Evolutionary conservation across 2,888 invertebrate genomes (phyloP).

Genomic region (Liopterus haemorrhoidalis): DNA sequence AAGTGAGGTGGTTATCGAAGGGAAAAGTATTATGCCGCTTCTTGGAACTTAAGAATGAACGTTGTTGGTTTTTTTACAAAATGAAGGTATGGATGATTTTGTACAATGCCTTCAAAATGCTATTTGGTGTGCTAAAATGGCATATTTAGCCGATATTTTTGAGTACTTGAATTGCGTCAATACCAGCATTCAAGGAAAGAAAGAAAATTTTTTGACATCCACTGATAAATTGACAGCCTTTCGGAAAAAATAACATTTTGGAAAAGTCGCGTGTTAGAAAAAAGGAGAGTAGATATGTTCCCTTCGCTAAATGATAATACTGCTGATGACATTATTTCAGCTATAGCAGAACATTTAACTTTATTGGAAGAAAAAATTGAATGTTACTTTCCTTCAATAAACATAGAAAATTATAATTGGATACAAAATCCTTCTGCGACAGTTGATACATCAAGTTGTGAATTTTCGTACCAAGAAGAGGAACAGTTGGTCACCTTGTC

Average conservation of each 20-base stretch:
- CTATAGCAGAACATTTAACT: too few relatives aligned
- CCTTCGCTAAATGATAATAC: too few relatives aligned
- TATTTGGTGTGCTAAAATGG: constrained; percentile 12
- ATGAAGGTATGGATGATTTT: constrained; percentile 20
- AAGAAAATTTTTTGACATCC: constrained; percentile 23
- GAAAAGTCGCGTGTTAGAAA: constrained; percentile 16
- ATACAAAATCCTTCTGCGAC: constrained; percentile 4
- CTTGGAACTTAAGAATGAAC: constrained; percentile 26
- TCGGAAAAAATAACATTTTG: constrained; percentile 25
- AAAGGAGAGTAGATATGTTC: too few relatives aligned
- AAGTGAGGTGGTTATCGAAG: constrained; percentile 29
- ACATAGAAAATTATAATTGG: too few relatives aligned
- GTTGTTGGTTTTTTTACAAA: constrained; percentile 22
- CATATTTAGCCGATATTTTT: constrained; percentile 19
- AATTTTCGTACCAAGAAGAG: constrained; percentile 8
- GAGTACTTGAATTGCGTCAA: constrained; percentile 20
- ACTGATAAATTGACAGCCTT: constrained; percentile 20
- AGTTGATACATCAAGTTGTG: constrained; percentile 1
- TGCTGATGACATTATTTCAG: too few relatives aligned
- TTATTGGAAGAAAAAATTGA: too few relatives aligned
- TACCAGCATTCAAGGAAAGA: constrained; percentile 18
- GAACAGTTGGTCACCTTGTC: constrained; percentile 23
- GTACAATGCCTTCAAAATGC: constrained; percentile 15
- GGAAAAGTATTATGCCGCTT: constrained; percentile 27
- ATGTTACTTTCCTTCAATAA: too few relatives aligned